A percentile compares a stretch with the other conserved stretches of the same genome.
Evolutionary conservation across 2,888 invertebrate species (phyloP).

Genomic region (Macropis europaea): DNA sequence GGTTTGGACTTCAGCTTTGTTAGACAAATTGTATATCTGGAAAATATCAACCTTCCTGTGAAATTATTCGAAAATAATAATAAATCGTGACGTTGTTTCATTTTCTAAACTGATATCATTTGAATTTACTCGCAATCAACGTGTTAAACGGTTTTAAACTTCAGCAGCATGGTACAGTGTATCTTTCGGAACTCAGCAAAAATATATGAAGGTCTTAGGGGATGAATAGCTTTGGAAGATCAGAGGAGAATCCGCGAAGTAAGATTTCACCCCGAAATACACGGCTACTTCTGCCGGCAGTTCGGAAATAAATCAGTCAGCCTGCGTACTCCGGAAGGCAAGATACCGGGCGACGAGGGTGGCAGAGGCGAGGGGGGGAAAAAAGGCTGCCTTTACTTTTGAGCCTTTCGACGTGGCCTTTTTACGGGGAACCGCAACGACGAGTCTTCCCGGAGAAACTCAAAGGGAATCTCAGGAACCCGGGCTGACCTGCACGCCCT

Average conservation of each 20-base stretch:
- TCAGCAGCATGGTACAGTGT: too few relatives aligned
- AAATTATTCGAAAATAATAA: too few relatives aligned
- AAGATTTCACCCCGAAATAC: neutral
- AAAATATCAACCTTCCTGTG: too few relatives aligned
- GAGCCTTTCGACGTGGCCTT: conserved; percentile 22
- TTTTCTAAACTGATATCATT: too few relatives aligned
- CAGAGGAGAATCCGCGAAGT: neutral
- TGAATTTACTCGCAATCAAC: too few relatives aligned
- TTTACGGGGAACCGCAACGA: conserved; percentile 39
- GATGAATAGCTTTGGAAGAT: too few relatives aligned
- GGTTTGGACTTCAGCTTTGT: too few relatives aligned
- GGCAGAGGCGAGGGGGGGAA: neutral
- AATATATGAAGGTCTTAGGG: too few relatives aligned
- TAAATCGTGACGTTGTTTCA: too few relatives aligned
- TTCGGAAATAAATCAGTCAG: conserved; percentile 41
- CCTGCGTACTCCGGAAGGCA: conserved; percentile 14
- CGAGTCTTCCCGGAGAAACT: conserved; percentile 21
- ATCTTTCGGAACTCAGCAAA: too few relatives aligned
- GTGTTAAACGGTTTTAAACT: too few relatives aligned
- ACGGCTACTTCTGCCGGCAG: neutral
- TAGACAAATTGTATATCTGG: too few relatives aligned
- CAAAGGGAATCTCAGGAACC: conserved; percentile 51
- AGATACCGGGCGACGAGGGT: neutral
- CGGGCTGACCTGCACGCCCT: conserved; percentile 25
- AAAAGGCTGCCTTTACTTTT: conserved; percentile 32